A percentile compares a stretch with the other conserved stretches of the same genome.
phyloP scores from a whole-genome alignment of 2,113 vertebrate genomes.

The Pterocles orientalis region DNA sequence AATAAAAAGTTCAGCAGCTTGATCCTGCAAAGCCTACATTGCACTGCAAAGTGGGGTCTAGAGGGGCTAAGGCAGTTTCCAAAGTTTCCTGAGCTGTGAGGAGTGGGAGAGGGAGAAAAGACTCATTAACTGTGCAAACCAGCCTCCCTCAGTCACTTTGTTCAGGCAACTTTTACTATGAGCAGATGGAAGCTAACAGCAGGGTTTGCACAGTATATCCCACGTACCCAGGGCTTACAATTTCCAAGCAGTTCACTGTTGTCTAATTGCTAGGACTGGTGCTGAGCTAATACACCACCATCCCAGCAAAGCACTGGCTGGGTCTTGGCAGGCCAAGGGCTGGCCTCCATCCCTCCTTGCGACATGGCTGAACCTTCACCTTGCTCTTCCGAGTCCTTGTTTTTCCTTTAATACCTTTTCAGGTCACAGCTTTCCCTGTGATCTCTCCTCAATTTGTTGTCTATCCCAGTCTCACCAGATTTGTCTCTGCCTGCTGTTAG shows the following conservation, averaged over 20 bases:
- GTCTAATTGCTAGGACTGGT: background rate
- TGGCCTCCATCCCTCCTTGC: background rate
- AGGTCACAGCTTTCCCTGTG: background rate
- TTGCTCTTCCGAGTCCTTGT: background rate
- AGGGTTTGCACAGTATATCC: background rate
- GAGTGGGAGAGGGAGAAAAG: background rate
- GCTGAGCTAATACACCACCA: background rate
- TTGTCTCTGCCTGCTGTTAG: background rate
- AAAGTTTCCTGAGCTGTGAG: background rate
- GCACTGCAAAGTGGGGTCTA: background rate
- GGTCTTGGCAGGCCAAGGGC: background rate
- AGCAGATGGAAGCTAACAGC: background rate
- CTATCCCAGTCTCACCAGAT: background rate
- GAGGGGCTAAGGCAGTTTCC: background rate
- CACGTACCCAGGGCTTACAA: background rate
- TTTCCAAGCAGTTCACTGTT: background rate
- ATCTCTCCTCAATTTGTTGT: background rate
- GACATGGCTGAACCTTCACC: background rate
- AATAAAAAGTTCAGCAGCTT: background rate
- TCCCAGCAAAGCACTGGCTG: background rate
- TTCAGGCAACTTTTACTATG: background rate
- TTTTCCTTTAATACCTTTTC: background rate
- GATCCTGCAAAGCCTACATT: background rate
- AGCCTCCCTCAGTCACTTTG: background rate
- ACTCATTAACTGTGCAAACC: background rate